Base-by-base conservation (phyloP, 2,888 invertebrate species). In the Bibio marci region DNA sequence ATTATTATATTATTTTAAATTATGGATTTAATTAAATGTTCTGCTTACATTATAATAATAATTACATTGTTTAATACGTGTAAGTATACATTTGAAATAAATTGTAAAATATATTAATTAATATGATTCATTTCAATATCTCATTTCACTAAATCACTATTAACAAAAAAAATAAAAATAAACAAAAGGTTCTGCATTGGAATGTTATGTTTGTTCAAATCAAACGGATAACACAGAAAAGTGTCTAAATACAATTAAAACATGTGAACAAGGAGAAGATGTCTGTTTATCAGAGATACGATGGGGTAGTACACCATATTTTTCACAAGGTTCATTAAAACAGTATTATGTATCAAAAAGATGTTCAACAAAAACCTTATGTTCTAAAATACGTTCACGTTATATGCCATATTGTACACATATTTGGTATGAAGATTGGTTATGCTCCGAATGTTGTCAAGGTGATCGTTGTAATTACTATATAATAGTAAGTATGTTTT, bases 381-480 rank as follows among this genome's bases (percentile, higher is more conserved):
- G 95, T 57, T 77, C 80, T 18, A 66, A 67, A 43, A 74, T 73
- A 38, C 70, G 82, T 43, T 71, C 70, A 40, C 67, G 68, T 30
- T 74, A 75, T 50, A 85, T 80, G 79, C 71, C 71, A 7, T 68
- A 76, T 42, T 92, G 91, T 52, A 83, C 87, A 2, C 78, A 87
- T 52, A 85, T 91, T 49, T 87, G 87, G 91, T 95, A 92, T 54
- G 80, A 88, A 54, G 94, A 95, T 62, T 95, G 94, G 95, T 78
- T 80, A 46, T 95, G 94, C 62, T 80, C 86, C 0, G 91, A 94
- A 57, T 95, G 94, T 61, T 95, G 95, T 56, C 81, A 81, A 53
- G 94, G 94, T 37, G 94, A 95, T 59, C 72, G 87, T 39, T 95
- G 94, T 62, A 95, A 95, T 61, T 94, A 86, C 58, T 95, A 78